Base-by-base conservation (phyloP, 2,888 invertebrate species). In the Drosophila lacicola region DNA sequence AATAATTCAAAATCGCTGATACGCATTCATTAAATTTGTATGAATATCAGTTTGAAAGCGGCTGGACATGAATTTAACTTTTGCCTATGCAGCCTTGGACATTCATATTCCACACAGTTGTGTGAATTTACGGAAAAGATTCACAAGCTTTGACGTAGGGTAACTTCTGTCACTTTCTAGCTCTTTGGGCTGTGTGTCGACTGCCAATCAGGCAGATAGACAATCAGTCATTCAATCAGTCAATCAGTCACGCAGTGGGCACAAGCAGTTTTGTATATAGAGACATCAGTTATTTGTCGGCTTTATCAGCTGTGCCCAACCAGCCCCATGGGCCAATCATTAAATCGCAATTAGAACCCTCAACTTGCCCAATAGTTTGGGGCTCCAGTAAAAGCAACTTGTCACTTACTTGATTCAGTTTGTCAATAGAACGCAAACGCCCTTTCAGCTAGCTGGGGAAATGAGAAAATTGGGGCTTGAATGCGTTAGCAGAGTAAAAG, bases 291-390 rank as follows among this genome's bases (percentile, higher is more conserved):
- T 57, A 54, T 65, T 66, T 42, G 46, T 46, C 21, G 33, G 47
- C 33, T 25, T 51, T 39, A 53, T 60, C 49, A 53, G 50, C 42
- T 54, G 55, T 5, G 57, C 47, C 50, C 29, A 29, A 29, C 29
- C 29, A 29, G 29, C 29, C 29, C 29, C 13, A 42, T 64, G 37
- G 51, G 75, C 51, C 61, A 75, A 65, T 78, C 65, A 70, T 76
- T 76, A 78, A 74, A 78, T 49, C 71, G 71, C 71, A 80, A 79
- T 79, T 79, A 74, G 64, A 58, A 14, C 11, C 13, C 25, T 42
- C 42, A 39, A 21, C 42, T 42, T 19, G 6, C 17, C 17, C 17
- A 29, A 29, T 29, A 29, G 13, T 33, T 19, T n/a, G 62, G 34
- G n/a, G 45, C 21, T 13, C 4, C 10, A 11, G 33, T 14, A 11